Evolutionary conservation across 2,888 invertebrate species (phyloP), one percentile per base, ranked within the genome.

Genomic region (Cataglyphis albicans): DNA sequence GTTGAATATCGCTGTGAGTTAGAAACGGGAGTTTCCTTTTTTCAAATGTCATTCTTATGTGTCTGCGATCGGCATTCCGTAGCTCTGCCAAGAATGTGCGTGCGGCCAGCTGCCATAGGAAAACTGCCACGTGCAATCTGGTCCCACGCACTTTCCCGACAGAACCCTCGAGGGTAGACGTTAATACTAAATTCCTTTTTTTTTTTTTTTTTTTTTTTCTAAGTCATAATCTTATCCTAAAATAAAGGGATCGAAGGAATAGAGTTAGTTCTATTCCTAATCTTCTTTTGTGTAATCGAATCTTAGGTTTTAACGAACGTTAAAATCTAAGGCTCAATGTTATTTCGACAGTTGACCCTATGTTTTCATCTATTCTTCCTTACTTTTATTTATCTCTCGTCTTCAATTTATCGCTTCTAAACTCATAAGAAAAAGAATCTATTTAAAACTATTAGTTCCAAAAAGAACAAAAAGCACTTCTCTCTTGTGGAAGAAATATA

Each of bases 51-150:
- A 89, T 91, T 89, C 87, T 59, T 12, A 87, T 90, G 88, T 91
- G 88, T 87, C 88, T 88, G 86, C 90, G 90, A 91, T 91, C 90
- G 86, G 90, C 91, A 91, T 91, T 92, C 90, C 90, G 70, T 88
- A 88, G 85, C 63, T 83, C 87, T 89, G 89, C 89, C 90, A 91
- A 91, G 92, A 92, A 92, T 91, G 92, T 86, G 75, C 86, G 92
- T 86, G 75, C 86, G 85, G 84, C 78, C 81, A 85, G 88, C 87
- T 82, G 88, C 86, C 87, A 78, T 83, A 87, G 84, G 84, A 90
- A 90, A 90, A 91, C 91, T 90, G 91, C 89, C 90, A 91, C 68
- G 82, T 87, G 88, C 32, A 29, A 29, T 9, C 75, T 18, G 48
- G 18, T 32, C 10, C 63, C 12, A 5, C 32, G 70, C 59, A 44